These are phyloP conservation scores for Acleris emargana DNA, from an alignment of 2,888 invertebrate species.

Conservation along the genomic window DNA sequence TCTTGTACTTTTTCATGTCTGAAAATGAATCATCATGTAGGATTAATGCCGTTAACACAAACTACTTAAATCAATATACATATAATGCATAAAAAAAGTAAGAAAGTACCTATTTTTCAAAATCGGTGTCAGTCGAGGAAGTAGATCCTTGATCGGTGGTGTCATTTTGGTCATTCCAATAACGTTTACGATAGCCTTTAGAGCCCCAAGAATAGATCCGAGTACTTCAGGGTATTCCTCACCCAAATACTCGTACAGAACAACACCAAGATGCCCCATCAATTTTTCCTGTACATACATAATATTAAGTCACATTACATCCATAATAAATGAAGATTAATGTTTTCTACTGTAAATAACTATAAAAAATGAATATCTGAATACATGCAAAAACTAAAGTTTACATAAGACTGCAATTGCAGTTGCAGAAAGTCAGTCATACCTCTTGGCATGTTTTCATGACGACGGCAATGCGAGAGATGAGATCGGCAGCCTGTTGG, in stretches of 20 bases:
- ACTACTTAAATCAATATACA: no score
- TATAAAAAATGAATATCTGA: no score
- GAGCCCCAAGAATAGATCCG: constrained; percentile 98
- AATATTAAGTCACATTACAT: background rate
- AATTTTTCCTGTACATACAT: constrained; percentile 90
- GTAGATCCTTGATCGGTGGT: constrained; percentile 98
- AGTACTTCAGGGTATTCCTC: constrained; percentile 99
- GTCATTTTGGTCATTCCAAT: constrained; percentile 99
- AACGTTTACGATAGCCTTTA: constrained; percentile 99
- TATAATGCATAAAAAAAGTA: no score
- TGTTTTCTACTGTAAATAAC: no score
- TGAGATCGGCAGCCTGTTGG: constrained; percentile 99
- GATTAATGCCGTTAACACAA: background rate
- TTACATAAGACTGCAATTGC: no score
- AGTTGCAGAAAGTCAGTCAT: background rate
- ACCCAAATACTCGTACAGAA: constrained; percentile 99
- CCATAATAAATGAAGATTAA: no score
- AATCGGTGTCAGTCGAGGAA: constrained; percentile 98
- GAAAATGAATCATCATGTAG: constrained; percentile 42
- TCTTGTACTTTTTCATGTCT: constrained; percentile 99
- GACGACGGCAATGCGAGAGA: constrained; percentile 98
- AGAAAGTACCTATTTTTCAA: constrained; percentile 93
- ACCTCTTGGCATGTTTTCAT: constrained; percentile 99
- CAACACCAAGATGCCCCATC: constrained; percentile 99
- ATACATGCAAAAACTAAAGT: no score